Conservation (phyloP, 2,888 invertebrate genomes). For the Acronicta alni region DNA sequence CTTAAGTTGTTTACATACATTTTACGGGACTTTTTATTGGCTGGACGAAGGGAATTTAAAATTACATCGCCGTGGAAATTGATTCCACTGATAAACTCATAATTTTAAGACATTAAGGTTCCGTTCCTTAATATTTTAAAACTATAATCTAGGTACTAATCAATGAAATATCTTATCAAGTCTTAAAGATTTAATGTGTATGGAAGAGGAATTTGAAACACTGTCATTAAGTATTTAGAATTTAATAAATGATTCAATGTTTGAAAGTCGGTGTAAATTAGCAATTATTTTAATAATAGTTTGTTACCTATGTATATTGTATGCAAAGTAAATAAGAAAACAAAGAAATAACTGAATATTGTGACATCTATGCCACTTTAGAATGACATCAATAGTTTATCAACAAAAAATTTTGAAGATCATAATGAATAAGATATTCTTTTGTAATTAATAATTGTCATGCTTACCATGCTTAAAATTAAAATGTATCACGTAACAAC, state of each 20-base stretch:
- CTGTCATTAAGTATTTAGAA: slow-evolving; percentile 1
- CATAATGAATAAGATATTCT: neutral
- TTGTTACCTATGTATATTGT: slow-evolving; percentile 4
- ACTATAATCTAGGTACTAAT: slow-evolving; percentile 12
- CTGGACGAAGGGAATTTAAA: slow-evolving; percentile 38
- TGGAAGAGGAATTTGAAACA: slow-evolving; percentile 13
- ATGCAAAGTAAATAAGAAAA: neutral
- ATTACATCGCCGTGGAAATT: slow-evolving; percentile 9
- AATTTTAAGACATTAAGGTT: neutral
- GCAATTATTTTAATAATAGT: neutral
- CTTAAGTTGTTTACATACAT: slow-evolving; percentile 63
- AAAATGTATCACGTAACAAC: too few species aligned
- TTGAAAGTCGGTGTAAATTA: neutral
- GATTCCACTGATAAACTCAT: neutral
- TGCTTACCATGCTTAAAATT: too few species aligned
- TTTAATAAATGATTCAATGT: neutral
- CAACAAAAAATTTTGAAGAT: neutral
- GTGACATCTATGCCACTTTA: neutral
- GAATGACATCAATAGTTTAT: neutral
- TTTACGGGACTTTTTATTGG: slow-evolving; percentile 61
- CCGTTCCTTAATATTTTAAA: slow-evolving; percentile 21
- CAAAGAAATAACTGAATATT: slow-evolving; percentile 2
- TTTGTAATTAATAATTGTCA: too few species aligned
- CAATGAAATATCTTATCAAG: slow-evolving; percentile 36
- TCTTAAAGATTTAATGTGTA: slow-evolving; percentile 4